These are phyloP conservation scores for Lepidocolaptes lacrymiger DNA, from an alignment of 2,797 vertebrate species.

Conservation along the genomic window DNA sequence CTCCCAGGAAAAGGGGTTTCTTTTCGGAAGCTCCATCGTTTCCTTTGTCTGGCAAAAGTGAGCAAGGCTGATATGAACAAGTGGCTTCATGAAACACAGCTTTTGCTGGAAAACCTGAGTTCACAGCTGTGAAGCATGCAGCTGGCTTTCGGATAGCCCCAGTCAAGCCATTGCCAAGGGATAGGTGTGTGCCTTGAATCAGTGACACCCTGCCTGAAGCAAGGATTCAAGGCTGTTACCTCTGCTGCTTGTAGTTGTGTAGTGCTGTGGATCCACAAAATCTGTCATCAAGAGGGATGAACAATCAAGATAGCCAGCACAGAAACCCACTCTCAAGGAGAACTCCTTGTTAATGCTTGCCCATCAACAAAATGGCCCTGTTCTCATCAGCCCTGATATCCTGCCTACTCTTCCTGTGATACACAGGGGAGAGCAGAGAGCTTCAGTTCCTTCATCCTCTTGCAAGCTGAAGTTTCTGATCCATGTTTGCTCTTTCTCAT, in stretches of 20 bases:
- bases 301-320: background rate
- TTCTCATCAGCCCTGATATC: background rate
- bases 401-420: background rate
- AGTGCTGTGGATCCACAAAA: background rate
- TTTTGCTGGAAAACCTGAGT: background rate
- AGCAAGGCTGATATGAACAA: background rate
- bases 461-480: background rate
- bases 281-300: background rate
- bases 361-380: background rate
- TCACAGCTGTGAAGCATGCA: background rate
- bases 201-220: background rate
- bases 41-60: background rate
- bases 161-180: background rate
- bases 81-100: background rate
- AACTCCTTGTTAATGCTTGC: background rate
- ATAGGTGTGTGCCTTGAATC: background rate
- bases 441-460: background rate
- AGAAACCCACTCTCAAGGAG: background rate
- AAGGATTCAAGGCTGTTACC: background rate
- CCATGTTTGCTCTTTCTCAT: background rate
- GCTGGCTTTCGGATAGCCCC: background rate
- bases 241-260: background rate
- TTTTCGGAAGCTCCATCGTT: accelerated
- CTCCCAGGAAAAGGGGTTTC: background rate
- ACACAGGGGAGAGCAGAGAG: background rate